Base-by-base conservation (phyloP, 2,888 invertebrate genomes). In the Drosophila lacicola region DNA sequence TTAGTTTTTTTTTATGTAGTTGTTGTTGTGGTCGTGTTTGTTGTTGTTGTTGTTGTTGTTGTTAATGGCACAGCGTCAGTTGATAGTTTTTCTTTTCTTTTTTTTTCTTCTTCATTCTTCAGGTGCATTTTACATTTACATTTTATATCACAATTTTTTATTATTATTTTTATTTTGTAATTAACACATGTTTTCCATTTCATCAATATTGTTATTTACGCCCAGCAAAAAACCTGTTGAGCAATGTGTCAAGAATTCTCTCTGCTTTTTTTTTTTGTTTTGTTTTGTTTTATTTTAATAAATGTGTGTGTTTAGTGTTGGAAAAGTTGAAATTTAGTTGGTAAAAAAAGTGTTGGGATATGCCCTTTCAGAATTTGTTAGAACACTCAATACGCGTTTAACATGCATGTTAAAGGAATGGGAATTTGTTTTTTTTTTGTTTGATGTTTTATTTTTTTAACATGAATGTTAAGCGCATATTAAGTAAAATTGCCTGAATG, bases 41-140 rank as follows among this genome's bases (percentile, higher is more conserved):
- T 53, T 53, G 39, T 53, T 62, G 68, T 70, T 53, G 39, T 53
- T 62, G 68, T 70, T 72, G 74, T 70, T 66, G 60, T 71, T 87
- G 70, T 74, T 84, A 66, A 85, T 85, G 85, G 85, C 85, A 85
- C 85, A 89, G 87, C 82, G 82, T 82, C 80, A 74, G 70, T 84
- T 87, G 74, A 85, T 88, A 83, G 89, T 87, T 83, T 34, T 44
- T 47, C 44, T 25, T 39, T 17, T 39, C 4, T 21, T 21, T 21
- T 17, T 17, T 33, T 45, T 70, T 80, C 71, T 70, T 83, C 82
- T 83, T 84, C 87, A 75, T 55, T 88, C 70, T 74, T 79, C 84
- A 87, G 87, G 83, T 84, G 89, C 74, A 82, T 82, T 78, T 83
- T 83, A 88, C 89, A 85, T 85, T 89, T 88, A 89, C 83, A 83